Base-by-base conservation (phyloP, 1,140 invertebrate genomes). In the Conus betulinus region DNA sequence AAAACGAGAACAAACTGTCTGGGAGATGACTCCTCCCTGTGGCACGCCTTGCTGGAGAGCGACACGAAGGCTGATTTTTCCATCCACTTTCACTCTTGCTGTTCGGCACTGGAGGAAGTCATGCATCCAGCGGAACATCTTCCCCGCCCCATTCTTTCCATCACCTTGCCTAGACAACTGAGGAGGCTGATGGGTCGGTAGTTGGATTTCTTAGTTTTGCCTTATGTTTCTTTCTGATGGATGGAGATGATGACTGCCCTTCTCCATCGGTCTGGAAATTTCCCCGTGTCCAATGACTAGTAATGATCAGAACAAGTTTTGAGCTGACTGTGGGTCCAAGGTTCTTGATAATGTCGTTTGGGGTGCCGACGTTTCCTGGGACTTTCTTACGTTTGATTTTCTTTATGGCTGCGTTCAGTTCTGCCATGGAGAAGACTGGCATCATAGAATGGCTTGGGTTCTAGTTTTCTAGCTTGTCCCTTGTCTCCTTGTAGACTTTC, bases 91-190 rank as follows among this genome's bases (percentile, higher is more conserved):
- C 39, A 39, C 39, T 39, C 39, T 39, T 39, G 39, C 39, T 39
- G 39, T 39, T 39, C 39, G 3, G 39, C 39, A 39, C 39, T 39
- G 39, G 39, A 39, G 39, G 39, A 39, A 39, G 39, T 39, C 63
- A 17, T 15, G n/a, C 3, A 71, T 71, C 15, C 23, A 84, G 57
- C n/a, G 74, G n/a, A 25, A 55, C 79, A 6, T 27, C 67, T 60
- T 88, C 79, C 51, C 84, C 84, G 57, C 10, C 78, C 10, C 17
- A 25, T 25, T 39, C 53, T 55, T 52, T 87, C 78, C 13, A 79
- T 23, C 63, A 51, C 78, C 67, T 53, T 39, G 39, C 39, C 39
- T 39, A 39, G 39, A 39, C 39, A 39, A 39, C 39, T 39, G 39
- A 39, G 39, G 39, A 39, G 39, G 39, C 3, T 39, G 0, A 39